phyloP scores from a whole-genome alignment of 2,797 vertebrate genomes.

The Podarcis lilfordi region DNA sequence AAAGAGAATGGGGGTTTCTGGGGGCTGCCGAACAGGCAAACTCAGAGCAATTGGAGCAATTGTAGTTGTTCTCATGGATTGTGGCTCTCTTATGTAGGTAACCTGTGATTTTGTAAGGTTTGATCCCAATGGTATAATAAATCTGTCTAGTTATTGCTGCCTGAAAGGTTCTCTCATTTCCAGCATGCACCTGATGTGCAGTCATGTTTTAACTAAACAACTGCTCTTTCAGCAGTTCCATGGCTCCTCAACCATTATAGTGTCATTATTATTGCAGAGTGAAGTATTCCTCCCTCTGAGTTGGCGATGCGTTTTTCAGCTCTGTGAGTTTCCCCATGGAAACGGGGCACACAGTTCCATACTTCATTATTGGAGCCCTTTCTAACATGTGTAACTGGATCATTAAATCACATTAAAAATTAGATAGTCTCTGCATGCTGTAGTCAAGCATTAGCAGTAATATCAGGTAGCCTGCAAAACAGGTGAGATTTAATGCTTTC shows the following conservation, averaged over 20 bases:
- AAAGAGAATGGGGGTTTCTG: neutral
- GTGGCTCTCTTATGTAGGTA: neutral
- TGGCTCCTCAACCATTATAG: neutral
- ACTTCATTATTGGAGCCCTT: neutral
- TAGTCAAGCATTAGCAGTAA: neutral
- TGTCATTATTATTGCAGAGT: neutral
- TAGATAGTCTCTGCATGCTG: neutral
- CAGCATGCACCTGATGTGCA: neutral
- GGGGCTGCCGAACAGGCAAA: neutral
- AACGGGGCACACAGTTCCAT: neutral
- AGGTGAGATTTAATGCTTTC: neutral
- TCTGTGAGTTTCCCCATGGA: neutral
- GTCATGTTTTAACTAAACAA: neutral
- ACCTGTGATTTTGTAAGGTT: neutral
- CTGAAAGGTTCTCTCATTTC: neutral
- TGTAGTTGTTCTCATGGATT: neutral
- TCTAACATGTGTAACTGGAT: too few species aligned
- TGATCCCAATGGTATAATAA: neutral
- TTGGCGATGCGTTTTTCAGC: neutral
- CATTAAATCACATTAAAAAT: neutral
- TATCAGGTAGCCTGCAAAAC: neutral
- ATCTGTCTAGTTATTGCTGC: neutral
- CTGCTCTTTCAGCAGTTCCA: neutral
- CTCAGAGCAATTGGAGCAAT: neutral
- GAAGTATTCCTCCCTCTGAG: neutral